Conservation (phyloP, 2,113 vertebrate species). For the Seriola rivoliana region DNA sequence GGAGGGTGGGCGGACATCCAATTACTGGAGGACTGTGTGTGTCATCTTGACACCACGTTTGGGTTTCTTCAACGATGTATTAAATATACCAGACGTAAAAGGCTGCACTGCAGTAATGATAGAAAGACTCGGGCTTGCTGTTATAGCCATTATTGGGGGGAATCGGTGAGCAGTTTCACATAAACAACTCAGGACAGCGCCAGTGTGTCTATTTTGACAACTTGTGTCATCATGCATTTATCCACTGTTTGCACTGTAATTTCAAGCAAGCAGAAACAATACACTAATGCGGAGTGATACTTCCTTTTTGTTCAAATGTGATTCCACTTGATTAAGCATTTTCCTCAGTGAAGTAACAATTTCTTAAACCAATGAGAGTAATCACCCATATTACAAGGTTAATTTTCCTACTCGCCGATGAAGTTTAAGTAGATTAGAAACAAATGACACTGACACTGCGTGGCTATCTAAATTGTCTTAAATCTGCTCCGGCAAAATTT, state of each 20-base stretch:
- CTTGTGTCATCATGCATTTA: constrained; percentile 9
- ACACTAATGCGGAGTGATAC: not conserved
- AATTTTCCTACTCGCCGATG: not conserved
- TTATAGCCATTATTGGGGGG: constrained; percentile 8
- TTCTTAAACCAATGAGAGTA: not conserved
- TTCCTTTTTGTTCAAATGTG: not conserved
- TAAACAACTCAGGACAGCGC: constrained; percentile 37
- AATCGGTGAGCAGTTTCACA: constrained; percentile 12
- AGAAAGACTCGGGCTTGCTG: constrained; percentile 31
- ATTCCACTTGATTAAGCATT: constrained; percentile 3
- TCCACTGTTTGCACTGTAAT: not conserved
- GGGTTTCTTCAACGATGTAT: constrained; percentile 54
- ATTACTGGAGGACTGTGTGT: constrained; percentile 74
- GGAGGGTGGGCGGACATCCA: constrained; percentile 62
- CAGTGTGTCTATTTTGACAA: constrained; percentile 54
- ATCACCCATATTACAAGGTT: not conserved
- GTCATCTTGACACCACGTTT: constrained; percentile 70
- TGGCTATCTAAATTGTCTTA: not conserved
- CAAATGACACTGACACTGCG: not conserved
- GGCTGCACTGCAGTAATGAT: constrained; percentile 42
- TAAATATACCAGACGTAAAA: constrained; percentile 54
- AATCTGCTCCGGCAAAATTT: constrained; percentile 27
- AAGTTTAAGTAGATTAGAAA: constrained; percentile 14
- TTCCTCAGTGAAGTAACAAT: not conserved
- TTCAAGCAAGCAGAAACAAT: constrained; percentile 20